phyloP scores from a whole-genome alignment of 2,888 invertebrate genomes.

The Rugalucina vietnamica region DNA sequence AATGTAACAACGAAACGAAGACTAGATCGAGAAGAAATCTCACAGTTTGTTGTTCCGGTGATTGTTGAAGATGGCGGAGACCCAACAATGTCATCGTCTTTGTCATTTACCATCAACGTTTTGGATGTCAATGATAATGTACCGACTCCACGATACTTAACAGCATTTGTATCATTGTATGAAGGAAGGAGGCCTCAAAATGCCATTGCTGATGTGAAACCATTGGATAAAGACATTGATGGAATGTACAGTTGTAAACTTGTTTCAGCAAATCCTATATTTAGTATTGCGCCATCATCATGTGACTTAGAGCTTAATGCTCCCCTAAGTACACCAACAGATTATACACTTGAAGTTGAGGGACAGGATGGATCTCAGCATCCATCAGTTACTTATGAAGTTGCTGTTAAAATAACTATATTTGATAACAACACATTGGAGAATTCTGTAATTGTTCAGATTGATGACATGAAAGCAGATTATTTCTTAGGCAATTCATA shows the following conservation, averaged over 20 bases:
- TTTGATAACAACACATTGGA: conserved; percentile 93
- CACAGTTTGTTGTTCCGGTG: conserved; percentile 90
- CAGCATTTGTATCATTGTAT: conserved; percentile 90
- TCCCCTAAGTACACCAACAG: conserved; percentile 28
- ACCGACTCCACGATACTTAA: conserved; percentile 92
- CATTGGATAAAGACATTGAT: conserved; percentile 94
- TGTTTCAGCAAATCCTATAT: conserved; percentile 81
- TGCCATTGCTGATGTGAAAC: conserved; percentile 96
- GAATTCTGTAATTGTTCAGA: conserved; percentile 91
- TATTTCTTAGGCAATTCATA: conserved; percentile 92
- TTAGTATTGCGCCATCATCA: conserved; percentile 89
- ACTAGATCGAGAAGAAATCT: conserved; percentile 92
- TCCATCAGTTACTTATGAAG: conserved; percentile 92
- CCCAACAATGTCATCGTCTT: conserved; percentile 92
- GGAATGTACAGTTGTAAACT: conserved; percentile 94
- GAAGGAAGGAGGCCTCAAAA: conserved; percentile 86
- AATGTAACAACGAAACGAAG: conserved; percentile 90
- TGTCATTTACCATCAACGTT: conserved; percentile 89
- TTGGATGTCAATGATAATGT: conserved; percentile 96
- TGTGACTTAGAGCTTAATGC: conserved; percentile 91
- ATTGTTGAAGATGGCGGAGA: conserved; percentile 91
- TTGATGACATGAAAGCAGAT: conserved; percentile 90
- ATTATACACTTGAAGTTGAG: conserved; percentile 89
- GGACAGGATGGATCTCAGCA: conserved; percentile 95
- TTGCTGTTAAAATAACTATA: conserved; percentile 91